A percentile compares a stretch with the other conserved stretches of the same genome.
phyloP scores from a whole-genome alignment of 2,797 vertebrate genomes.

The Amphiprion clarkii region DNA sequence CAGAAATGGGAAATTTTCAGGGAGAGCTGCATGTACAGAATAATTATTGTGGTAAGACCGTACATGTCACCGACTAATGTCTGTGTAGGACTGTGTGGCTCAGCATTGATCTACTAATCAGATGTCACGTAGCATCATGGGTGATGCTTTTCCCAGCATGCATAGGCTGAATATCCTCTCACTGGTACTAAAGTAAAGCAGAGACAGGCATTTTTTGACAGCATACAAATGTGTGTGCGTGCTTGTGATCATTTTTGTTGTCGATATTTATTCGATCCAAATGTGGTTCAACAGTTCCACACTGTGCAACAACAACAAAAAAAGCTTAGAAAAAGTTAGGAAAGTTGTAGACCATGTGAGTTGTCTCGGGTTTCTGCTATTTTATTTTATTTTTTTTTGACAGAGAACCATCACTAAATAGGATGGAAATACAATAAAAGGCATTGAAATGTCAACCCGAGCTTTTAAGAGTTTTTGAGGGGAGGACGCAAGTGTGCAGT shows the following conservation, averaged over 20 bases:
- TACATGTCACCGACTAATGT: constrained; percentile 3
- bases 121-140: neutral
- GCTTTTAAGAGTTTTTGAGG: constrained; percentile 79
- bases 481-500: constrained; percentile 71
- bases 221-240: constrained; percentile 25
- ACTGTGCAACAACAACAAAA: constrained; percentile 9
- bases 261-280: constrained; percentile 28
- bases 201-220: constrained; percentile 2
- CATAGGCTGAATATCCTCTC: neutral
- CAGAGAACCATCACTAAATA: constrained; percentile 77
- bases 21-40: neutral
- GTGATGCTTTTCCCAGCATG: neutral
- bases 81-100: neutral
- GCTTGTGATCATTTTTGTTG: constrained; percentile 26
- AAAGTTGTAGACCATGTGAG: constrained; percentile 44
- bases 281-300: constrained; percentile 25
- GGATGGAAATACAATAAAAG: constrained; percentile 81
- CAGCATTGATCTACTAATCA: neutral
- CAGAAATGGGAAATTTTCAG: neutral
- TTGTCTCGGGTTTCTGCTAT: constrained; percentile 52
- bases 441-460: constrained; percentile 83
- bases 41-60: neutral
- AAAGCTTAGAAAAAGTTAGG: constrained; percentile 57
- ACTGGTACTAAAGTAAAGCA: neutral
- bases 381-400: constrained; percentile 38